Evolutionary conservation across 1,140 invertebrate genomes (phyloP).

Genomic region (Sycophila sp.): DNA sequence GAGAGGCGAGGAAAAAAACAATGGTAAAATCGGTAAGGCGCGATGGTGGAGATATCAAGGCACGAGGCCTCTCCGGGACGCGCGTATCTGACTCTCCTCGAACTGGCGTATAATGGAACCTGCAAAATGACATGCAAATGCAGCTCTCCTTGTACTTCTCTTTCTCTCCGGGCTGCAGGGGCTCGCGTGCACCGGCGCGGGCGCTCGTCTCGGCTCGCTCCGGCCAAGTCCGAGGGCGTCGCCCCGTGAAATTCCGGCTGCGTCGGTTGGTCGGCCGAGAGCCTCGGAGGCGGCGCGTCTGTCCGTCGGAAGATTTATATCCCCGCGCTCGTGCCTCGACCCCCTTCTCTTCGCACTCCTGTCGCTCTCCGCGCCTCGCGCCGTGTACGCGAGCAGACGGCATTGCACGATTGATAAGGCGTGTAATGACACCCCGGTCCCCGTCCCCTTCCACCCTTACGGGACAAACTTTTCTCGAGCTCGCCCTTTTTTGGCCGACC

Average conservation of each 20-base stretch:
- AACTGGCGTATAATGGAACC: constrained; percentile 40
- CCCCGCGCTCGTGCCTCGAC: constrained; percentile 8
- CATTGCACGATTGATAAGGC: constrained; percentile 26
- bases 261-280: constrained; percentile 57
- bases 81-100: not conserved
- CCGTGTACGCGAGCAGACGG: not conserved
- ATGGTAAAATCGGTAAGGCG: too few species aligned
- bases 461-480: not conserved
- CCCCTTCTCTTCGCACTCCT: constrained; percentile 1
- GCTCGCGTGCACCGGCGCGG: constrained; percentile 37
- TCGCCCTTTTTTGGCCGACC: not conserved
- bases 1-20: too few species aligned
- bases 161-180: too few species aligned
- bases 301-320: constrained; percentile 61
- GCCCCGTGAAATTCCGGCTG: constrained; percentile 55
- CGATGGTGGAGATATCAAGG: too few species aligned
- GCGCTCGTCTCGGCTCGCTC: too few species aligned
- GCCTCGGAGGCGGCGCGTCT: constrained; percentile 58
- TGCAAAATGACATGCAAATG: constrained; percentile 58
- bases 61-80: too few species aligned
- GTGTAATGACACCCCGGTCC: not conserved
- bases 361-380: not conserved
- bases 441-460: too few species aligned
- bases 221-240: constrained; percentile 54
- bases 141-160: too few species aligned